Base-by-base conservation (phyloP, 2,797 vertebrate genomes). In the Hafferia zeledoni region DNA sequence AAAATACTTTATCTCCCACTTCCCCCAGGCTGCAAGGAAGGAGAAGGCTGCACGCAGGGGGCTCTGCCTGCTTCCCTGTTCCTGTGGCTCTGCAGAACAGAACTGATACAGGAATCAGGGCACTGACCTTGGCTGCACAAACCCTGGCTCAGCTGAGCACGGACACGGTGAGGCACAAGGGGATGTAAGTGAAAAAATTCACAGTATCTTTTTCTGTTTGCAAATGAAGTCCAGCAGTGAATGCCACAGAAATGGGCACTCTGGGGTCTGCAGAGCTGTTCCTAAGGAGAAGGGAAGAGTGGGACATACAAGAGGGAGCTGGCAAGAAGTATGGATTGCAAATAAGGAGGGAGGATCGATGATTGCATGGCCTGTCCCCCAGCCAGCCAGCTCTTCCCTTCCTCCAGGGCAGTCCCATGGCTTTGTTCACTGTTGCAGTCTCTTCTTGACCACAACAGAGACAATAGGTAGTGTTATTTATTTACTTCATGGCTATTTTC, bases 31-130 rank as follows among this genome's bases (percentile, higher is more conserved):
- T 70, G 85, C 35, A 50, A 77, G 65, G 87, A 57, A 56, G 0
- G 2, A 68, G 64, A 89, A 92, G 76, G 56, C 60, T 85, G 46
- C 0, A 7, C 33, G 72, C 46, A 68, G 17, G 0, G 0, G 41
- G 52, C 57, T 86, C 83, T 94, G 76, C 77, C 53, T 89, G 56
- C 87, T 96, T 94, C 91, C 70, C 88, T 43, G 7, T 94, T 89
- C 53, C 63, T 79, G 77, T 3, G 25, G 83, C 69, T 87, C 61
- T 52, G 53, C 84, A 86, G 76, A 70, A 89, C 63, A 90, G 83
- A 95, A 88, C 59, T 39, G 91, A 94, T 52, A 79, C 1, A 0
- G 70, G 63, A 79, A 76, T 82, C 6, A 6, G 39, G 39, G 8
- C 72, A 69, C 83, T 87, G 65, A 6, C 13, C 11, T 6, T 50